A percentile compares a stretch with the other conserved stretches of the same genome.
These are phyloP conservation scores for Anoncus sp. DNA, from an alignment of 2,888 invertebrate genomes.

Conservation along the genomic window DNA sequence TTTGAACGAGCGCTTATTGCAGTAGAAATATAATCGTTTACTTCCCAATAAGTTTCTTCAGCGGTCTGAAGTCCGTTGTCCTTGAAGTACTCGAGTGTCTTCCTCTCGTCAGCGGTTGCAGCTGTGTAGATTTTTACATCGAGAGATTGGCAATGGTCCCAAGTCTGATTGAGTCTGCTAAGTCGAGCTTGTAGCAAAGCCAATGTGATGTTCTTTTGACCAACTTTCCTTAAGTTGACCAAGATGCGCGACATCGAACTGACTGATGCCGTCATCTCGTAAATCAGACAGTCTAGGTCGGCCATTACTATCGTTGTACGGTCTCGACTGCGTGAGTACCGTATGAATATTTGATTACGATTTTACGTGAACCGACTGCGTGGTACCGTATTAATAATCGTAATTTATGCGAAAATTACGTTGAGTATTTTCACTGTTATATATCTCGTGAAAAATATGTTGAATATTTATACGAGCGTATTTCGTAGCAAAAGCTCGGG, in stretches of 20 bases:
- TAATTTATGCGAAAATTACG: no score
- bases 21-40: constrained; percentile 25
- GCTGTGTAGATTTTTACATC: background rate
- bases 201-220: constrained; percentile 18
- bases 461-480: no score
- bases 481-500: no score
- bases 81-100: background rate
- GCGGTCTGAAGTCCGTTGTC: background rate
- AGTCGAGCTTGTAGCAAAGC: constrained; percentile 16
- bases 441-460: no score
- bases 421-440: no score
- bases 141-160: constrained; percentile 19
- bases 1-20: no score
- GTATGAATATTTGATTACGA: constrained; percentile 4
- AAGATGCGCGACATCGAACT: constrained; percentile 10
- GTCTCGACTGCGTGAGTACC: constrained; percentile 49
- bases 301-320: constrained; percentile 34
- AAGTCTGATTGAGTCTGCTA: constrained; percentile 1
- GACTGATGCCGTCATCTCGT: background rate
- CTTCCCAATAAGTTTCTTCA: constrained; percentile 14
- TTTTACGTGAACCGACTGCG: constrained; percentile 17
- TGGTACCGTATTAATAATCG: no score
- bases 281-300: constrained; percentile 11
- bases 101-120: background rate
- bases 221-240: constrained; percentile 18